Evolutionary conservation across 2,888 invertebrate genomes (phyloP), one percentile per base, ranked within the genome.

Genomic region (Meganola albula): DNA sequence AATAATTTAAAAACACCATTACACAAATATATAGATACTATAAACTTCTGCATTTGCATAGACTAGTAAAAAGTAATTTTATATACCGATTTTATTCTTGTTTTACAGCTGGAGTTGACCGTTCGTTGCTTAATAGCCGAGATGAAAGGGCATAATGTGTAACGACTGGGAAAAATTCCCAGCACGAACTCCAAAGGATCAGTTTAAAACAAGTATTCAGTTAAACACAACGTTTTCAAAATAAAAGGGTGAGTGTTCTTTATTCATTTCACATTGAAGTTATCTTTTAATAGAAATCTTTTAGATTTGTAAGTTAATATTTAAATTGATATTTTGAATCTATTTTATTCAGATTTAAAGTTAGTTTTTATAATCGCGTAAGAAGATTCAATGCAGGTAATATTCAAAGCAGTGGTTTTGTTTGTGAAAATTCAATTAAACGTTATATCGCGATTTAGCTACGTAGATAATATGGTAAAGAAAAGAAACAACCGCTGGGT

Each of bases 11-110:
- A 16, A 24, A 33, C 16, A 44, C 30, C 26, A 37, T 37, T 34
- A 28, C 42, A 35, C 39, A 23, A 28, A 31, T 35, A 26, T 48
- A 53, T 22, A 49, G 40, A 44, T 41, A 28, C 40, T 57, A 55
- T 63, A 60, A 65, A 69, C 52, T 53, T 53, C 51, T 59, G 28
- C 60, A 74, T 75, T 74, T 67, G 60, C 74, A 70, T 75, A 65
- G 45, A 42, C 46, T 50, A 55, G 43, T 54, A 55, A 59, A 59
- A 47, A 38, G 49, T 49, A 41, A 58, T 49, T 58, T 63, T 71
- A 61, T 69, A 64, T 50, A 51, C 52, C 53, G 61, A 61, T 70
- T 71, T 71, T 66, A 74, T 63, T 58, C 56, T 50, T 39, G 56
- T 68, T 74, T 74, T 71, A 71, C 66, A 55, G 62, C 46, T 44